A percentile compares a stretch with the other conserved stretches of the same genome.
phyloP scores from a whole-genome alignment of 2,888 invertebrate species.

The Ornithoptera alexandrae region DNA sequence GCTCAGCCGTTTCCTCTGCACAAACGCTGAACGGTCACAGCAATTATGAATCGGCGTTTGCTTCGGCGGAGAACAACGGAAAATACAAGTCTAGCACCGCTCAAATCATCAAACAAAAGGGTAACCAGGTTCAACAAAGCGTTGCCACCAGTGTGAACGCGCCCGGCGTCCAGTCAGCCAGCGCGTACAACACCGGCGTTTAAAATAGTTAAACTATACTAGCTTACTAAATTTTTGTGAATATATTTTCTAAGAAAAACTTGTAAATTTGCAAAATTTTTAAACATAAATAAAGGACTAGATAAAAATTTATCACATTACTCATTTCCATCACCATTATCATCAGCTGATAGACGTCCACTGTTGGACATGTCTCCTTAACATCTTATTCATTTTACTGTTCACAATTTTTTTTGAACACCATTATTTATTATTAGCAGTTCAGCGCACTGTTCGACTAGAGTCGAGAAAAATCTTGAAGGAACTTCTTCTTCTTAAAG shows the following conservation, averaged over 20 bases:
- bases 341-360: no score
- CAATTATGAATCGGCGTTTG: slow-evolving; percentile 48
- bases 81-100: slow-evolving; percentile 55
- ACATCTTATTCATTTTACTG: no score
- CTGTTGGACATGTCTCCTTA: no score
- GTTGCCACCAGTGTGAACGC: slow-evolving; percentile 59
- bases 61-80: slow-evolving; percentile 54
- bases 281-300: slow-evolving; percentile 8
- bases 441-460: no score
- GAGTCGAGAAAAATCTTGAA: no score
- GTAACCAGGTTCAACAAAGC: slow-evolving; percentile 48
- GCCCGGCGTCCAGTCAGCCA: slow-evolving; percentile 58
- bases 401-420: no score
- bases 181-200: slow-evolving; percentile 56
- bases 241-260: not conserved
- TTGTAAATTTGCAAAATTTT: not conserved
- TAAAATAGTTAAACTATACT: no score
- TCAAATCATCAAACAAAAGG: slow-evolving; percentile 54
- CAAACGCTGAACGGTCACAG: slow-evolving; percentile 45
- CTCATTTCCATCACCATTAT: no score
- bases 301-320: no score
- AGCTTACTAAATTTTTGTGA: no score
- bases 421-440: no score
- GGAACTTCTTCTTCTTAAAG: no score
- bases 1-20: slow-evolving; percentile 47